phyloP scores from a whole-genome alignment of 1,140 invertebrate genomes.

The Cephus cinctus region DNA sequence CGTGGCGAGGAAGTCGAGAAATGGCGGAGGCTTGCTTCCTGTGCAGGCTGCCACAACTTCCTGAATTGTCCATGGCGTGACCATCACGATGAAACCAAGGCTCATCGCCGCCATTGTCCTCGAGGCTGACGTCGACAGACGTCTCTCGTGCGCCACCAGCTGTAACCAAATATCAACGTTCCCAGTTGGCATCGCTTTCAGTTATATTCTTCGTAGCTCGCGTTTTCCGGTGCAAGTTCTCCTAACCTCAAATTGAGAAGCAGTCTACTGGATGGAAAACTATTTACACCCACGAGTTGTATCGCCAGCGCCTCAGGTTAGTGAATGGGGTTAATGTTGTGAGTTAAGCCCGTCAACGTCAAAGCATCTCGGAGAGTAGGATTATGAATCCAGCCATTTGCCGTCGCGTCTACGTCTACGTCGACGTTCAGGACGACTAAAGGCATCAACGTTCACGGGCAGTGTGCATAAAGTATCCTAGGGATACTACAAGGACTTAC shows the following conservation, averaged over 20 bases:
- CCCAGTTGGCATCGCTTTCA: too few relatives aligned
- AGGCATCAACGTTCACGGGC: too few relatives aligned
- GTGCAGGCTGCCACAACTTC: slow-evolving; percentile 86
- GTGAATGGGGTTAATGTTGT: slow-evolving; percentile 24
- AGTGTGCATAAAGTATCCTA: too few relatives aligned
- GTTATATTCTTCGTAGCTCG: too few relatives aligned
- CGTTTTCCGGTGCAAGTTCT: not conserved
- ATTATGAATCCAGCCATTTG: slow-evolving; percentile 30
- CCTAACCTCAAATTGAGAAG: not conserved
- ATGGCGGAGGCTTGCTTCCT: slow-evolving; percentile 74
- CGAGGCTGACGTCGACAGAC: slow-evolving; percentile 75
- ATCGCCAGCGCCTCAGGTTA: slow-evolving; percentile 26
- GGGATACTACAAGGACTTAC: too few relatives aligned
- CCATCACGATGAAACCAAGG: slow-evolving; percentile 83
- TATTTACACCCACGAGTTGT: not conserved
- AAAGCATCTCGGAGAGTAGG: slow-evolving; percentile 24
- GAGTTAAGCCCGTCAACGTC: slow-evolving; percentile 31
- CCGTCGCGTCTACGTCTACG: slow-evolving; percentile 14
- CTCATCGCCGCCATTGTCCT: slow-evolving; percentile 87
- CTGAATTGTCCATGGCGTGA: slow-evolving; percentile 85
- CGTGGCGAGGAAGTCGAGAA: slow-evolving; percentile 79
- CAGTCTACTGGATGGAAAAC: not conserved
- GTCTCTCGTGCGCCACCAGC: slow-evolving; percentile 69
- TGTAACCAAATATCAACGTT: slow-evolving; percentile 49
- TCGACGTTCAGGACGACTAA: too few relatives aligned